Evolutionary conservation across 2,113 vertebrate species (phyloP).

Genomic region (Numenius arquata): DNA sequence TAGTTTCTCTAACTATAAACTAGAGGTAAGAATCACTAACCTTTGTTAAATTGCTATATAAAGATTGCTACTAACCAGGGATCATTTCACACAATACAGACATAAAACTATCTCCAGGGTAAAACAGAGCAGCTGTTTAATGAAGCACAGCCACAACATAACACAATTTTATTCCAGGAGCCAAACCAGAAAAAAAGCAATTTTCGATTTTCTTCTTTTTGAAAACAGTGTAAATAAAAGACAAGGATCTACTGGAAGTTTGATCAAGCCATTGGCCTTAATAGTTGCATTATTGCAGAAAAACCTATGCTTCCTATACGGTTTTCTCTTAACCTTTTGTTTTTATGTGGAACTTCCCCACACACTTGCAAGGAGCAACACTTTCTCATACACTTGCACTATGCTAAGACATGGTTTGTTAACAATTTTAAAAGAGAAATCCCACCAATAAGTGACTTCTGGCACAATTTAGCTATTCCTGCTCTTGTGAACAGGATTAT

Average conservation of each 20-base stretch:
- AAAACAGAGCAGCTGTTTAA: neutral
- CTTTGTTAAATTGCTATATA: neutral
- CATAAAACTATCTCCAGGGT: neutral
- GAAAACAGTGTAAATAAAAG: neutral
- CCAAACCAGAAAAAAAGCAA: neutral
- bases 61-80: neutral
- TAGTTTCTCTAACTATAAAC: neutral
- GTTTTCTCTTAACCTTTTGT: neutral
- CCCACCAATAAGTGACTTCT: neutral
- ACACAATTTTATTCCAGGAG: neutral
- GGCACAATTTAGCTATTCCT: neutral
- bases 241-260: neutral
- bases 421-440: neutral
- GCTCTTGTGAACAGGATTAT: neutral
- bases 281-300: neutral
- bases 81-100: neutral
- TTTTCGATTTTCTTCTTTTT: neutral
- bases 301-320: fast-evolving
- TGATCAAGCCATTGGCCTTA: neutral
- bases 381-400: neutral
- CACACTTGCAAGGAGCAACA: neutral
- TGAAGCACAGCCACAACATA: neutral
- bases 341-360: neutral
- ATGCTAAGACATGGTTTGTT: neutral
- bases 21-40: neutral